A percentile compares a stretch with the other conserved stretches of the same genome.
phyloP scores from a whole-genome alignment of 2,113 vertebrate genomes.

The Oreochromis aureus region DNA sequence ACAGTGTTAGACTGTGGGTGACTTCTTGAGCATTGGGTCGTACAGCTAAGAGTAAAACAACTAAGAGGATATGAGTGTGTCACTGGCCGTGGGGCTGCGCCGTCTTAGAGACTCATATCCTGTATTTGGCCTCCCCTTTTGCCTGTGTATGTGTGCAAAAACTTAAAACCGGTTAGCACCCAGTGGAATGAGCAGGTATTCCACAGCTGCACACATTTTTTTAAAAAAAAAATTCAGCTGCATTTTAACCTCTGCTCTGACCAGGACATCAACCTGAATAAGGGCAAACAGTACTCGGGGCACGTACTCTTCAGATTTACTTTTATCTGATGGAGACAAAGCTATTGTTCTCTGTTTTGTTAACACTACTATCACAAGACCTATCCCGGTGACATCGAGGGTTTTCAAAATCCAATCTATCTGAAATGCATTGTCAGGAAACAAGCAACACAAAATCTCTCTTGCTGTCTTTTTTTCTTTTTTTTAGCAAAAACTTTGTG shows the following conservation, averaged over 20 bases:
- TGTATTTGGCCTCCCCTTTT: not conserved
- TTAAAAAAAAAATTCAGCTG: not conserved
- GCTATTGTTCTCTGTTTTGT: constrained; percentile 20
- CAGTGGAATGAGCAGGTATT: not conserved
- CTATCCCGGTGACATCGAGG: not conserved
- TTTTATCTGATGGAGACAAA: constrained; percentile 48
- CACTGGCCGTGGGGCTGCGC: not conserved
- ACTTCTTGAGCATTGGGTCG: not conserved
- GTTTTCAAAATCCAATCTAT: not conserved
- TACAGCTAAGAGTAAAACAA: not conserved
- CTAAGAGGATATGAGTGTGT: constrained; percentile 28
- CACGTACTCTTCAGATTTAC: constrained; percentile 13
- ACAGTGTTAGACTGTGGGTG: not conserved
- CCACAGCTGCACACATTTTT: not conserved
- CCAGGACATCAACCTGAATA: not conserved
- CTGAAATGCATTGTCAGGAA: not conserved
- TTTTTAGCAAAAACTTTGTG: not conserved
- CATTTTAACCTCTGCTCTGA: not conserved
- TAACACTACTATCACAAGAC: constrained; percentile 9
- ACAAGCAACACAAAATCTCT: not conserved
- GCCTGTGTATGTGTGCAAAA: not conserved
- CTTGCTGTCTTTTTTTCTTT: not conserved
- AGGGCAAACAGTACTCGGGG: not conserved
- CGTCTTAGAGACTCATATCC: constrained; percentile 8
- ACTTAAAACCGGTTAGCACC: not conserved